phyloP scores from a whole-genome alignment of 2,113 vertebrate species.

The Rhinoderma darwinii region DNA sequence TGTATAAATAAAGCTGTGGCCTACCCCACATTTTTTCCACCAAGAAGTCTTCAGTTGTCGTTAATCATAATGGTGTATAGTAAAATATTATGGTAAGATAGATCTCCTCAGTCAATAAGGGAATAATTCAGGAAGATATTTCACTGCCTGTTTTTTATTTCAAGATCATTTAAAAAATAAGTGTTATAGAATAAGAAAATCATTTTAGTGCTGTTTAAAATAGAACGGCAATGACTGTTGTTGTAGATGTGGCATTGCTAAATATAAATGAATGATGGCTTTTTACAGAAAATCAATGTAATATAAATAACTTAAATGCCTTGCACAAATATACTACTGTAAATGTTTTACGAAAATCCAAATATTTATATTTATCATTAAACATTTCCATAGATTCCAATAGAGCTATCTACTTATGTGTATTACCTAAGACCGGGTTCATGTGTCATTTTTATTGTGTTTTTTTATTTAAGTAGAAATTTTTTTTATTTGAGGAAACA shows the following conservation, averaged over 20 bases:
- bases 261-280: background rate
- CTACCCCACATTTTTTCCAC: no score
- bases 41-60: no score
- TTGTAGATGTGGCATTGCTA: background rate
- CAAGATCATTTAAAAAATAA: background rate
- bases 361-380: background rate
- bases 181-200: background rate
- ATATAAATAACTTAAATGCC: background rate
- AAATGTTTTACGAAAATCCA: background rate
- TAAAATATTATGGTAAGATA: no score
- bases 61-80: no score
- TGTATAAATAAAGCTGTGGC: no score
- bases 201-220: background rate
- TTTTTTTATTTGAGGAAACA: no score
- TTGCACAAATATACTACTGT: background rate
- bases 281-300: background rate
- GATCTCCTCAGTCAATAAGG: background rate
- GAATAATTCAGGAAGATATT: background rate
- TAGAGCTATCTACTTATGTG: background rate
- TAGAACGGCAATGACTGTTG: background rate
- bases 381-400: background rate
- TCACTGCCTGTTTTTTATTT: background rate
- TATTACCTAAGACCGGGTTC: background rate
- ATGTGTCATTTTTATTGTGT: no score
- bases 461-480: no score